These are phyloP conservation scores for Prenolepis imparis DNA, from an alignment of 2,888 invertebrate species.

Conservation along the genomic window DNA sequence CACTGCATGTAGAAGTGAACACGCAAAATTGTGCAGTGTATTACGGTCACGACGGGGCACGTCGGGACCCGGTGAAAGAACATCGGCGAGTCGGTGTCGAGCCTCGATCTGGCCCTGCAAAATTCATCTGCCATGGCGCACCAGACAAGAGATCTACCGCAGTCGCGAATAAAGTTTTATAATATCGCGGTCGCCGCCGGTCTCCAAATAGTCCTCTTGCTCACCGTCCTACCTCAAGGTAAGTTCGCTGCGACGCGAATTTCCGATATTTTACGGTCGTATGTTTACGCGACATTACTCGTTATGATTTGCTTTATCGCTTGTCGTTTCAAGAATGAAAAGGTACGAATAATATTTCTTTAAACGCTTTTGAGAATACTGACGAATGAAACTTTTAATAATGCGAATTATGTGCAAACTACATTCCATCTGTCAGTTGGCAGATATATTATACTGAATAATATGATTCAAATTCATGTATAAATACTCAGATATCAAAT, in stretches of 20 bases:
- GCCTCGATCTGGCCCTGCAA: conserved; percentile 61
- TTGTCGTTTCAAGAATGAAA: conserved; percentile 29
- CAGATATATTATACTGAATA: conserved; percentile 5
- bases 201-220: conserved; percentile 80
- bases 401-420: background rate
- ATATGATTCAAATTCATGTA: background rate
- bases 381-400: conserved; percentile 4
- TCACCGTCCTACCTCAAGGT: conserved; percentile 84
- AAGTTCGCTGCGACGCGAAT: conserved; percentile 65
- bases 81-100: conserved; percentile 64
- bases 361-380: conserved; percentile 7
- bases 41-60: conserved; percentile 34
- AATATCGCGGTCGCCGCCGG: conserved; percentile 72
- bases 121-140: conserved; percentile 75
- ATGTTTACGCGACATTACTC: conserved; percentile 37
- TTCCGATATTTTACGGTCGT: conserved; percentile 39
- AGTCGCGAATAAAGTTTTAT: conserved; percentile 78
- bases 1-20: conserved; percentile 67
- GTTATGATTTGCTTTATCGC: conserved; percentile 40
- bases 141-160: conserved; percentile 63
- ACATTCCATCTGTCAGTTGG: conserved; percentile 1
- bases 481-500: background rate
- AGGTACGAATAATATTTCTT: conserved; percentile 32
- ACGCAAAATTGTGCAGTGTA: conserved; percentile 67
- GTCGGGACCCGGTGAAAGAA: conserved; percentile 56